phyloP scores from a whole-genome alignment of 2,888 invertebrate genomes.

The Sminthurides aquaticus region DNA sequence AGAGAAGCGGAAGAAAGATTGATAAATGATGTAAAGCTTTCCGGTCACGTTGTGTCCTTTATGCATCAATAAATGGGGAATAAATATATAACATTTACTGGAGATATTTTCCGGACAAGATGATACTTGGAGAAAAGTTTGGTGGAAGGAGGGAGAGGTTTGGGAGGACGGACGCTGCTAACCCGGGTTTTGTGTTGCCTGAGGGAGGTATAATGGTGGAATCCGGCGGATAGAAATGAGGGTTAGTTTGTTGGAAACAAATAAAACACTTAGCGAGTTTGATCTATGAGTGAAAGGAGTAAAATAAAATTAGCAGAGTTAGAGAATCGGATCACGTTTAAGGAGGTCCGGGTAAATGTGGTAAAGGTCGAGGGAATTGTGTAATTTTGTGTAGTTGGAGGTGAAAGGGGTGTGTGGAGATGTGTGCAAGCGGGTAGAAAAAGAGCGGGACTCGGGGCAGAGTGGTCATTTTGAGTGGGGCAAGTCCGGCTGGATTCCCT shows the following conservation, averaged over 20 bases:
- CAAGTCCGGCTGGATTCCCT: background rate
- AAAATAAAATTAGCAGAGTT: conserved; percentile 1
- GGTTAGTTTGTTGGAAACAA: background rate
- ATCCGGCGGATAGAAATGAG: background rate
- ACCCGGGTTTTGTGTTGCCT: too few species aligned
- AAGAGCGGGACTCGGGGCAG: background rate
- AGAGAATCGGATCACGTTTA: conserved; percentile 19
- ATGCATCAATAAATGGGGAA: too few species aligned
- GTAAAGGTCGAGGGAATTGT: too few species aligned
- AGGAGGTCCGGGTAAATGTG: background rate
- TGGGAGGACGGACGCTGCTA: too few species aligned
- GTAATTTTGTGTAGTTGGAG: background rate
- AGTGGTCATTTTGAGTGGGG: background rate
- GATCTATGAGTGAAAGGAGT: background rate
- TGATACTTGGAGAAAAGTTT: too few species aligned
- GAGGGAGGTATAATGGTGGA: background rate
- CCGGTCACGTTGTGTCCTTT: too few species aligned
- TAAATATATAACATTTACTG: too few species aligned
- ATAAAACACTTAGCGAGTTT: background rate
- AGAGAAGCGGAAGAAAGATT: too few species aligned
- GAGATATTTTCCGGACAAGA: too few species aligned
- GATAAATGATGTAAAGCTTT: too few species aligned
- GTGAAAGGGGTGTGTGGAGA: background rate
- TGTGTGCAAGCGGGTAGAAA: background rate
- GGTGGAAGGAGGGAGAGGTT: too few species aligned